These are phyloP conservation scores for Mus spretus DNA, from an alignment of 2,797 vertebrate genomes.

Conservation along the genomic window DNA sequence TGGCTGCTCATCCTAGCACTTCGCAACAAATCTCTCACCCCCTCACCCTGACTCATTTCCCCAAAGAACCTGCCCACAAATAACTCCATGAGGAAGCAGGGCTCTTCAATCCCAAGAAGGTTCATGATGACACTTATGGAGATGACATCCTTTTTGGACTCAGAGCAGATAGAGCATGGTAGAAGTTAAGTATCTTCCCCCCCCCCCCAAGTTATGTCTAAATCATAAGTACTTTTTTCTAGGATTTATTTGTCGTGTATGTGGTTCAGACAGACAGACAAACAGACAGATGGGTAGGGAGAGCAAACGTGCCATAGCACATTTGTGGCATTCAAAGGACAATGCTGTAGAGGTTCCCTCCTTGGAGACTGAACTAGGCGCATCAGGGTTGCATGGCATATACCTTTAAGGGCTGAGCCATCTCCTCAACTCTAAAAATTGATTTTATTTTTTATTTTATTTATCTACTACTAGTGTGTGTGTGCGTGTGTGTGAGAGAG, in stretches of 20 bases:
- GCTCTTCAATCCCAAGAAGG: slow-evolving; percentile 39
- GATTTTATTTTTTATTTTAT: background rate
- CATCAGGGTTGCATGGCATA: background rate
- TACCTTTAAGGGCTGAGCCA: background rate
- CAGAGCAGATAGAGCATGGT: background rate
- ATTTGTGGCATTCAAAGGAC: background rate
- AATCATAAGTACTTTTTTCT: background rate
- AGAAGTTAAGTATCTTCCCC: background rate
- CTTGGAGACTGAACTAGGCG: background rate
- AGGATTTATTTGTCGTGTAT: background rate
- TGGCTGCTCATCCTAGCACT: background rate
- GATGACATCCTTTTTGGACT: background rate
- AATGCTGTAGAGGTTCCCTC: background rate
- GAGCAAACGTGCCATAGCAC: no score
- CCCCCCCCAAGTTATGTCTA: background rate
- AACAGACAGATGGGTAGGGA: background rate
- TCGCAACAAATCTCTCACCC: background rate
- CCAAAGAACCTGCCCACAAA: slow-evolving; percentile 12
- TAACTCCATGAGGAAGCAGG: slow-evolving; percentile 2
- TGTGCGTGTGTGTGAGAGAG: no score
- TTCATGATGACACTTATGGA: background rate
- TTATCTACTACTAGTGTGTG: background rate
- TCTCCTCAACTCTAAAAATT: background rate
- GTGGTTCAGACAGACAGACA: background rate
- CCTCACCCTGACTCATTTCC: background rate